Percentiles rank a stretch among this genome's conserved stretches.
Evolutionary conservation across 2,888 invertebrate genomes (phyloP).

Genomic region (Mythimna impura): DNA sequence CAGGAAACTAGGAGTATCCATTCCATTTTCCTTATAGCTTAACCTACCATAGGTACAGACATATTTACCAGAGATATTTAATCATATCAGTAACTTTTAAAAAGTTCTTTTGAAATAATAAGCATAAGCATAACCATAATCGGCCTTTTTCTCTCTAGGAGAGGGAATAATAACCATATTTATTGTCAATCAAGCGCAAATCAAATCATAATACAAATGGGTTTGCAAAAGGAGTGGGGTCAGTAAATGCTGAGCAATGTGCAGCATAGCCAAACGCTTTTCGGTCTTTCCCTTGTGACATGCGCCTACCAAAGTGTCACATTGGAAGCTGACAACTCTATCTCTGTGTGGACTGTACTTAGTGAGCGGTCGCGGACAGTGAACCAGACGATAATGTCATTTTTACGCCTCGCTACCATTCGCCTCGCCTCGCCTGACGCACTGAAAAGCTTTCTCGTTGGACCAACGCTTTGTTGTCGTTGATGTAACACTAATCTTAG

Average conservation of each 20-base stretch:
- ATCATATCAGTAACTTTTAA: too few relatives aligned
- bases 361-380: slow-evolving; percentile 54
- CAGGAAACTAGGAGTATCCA: neutral
- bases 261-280: neutral
- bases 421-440: slow-evolving; percentile 28
- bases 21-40: neutral
- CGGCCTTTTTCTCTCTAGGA: too few relatives aligned
- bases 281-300: neutral
- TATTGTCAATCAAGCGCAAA: too few relatives aligned
- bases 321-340: slow-evolving; percentile 56
- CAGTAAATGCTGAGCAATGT: neutral
- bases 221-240: neutral
- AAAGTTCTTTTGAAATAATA: too few relatives aligned
- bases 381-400: slow-evolving; percentile 59
- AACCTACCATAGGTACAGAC: too few relatives aligned
- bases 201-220: neutral
- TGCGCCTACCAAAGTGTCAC: slow-evolving; percentile 19
- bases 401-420: slow-evolving; percentile 44
- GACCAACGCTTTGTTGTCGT: slow-evolving; percentile 48
- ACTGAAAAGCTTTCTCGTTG: slow-evolving; percentile 49
- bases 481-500: slow-evolving; percentile 10
- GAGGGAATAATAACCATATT: too few relatives aligned
- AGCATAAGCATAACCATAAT: too few relatives aligned
- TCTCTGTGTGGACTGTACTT: slow-evolving; percentile 41
- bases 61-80: too few relatives aligned